phyloP scores from a whole-genome alignment of 1,140 invertebrate species.

The Brachionus paranguensis region DNA sequence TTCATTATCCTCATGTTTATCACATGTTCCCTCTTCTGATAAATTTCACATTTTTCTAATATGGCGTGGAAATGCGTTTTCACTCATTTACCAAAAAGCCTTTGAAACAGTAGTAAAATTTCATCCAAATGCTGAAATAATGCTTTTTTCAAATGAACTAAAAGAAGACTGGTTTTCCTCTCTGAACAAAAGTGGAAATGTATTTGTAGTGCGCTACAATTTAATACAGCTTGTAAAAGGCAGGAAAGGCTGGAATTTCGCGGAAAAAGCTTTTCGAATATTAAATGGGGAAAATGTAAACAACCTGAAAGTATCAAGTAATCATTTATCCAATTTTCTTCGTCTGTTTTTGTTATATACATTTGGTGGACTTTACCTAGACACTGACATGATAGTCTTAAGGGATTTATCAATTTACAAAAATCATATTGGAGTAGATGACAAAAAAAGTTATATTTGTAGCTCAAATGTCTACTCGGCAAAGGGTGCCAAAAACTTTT shows the following conservation, averaged over 20 bases:
- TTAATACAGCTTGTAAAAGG: background rate
- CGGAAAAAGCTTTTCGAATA: background rate
- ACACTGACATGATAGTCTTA: background rate
- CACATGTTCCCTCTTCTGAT: background rate
- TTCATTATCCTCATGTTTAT: background rate
- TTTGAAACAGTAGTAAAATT: background rate
- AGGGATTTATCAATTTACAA: background rate
- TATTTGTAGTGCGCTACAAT: background rate
- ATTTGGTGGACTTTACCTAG: background rate
- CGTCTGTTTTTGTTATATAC: background rate
- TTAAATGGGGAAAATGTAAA: background rate
- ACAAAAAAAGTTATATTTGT: background rate
- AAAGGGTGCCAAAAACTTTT: background rate
- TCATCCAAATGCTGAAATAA: background rate
- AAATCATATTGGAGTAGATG: background rate
- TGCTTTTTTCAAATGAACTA: slow-evolving; percentile 4
- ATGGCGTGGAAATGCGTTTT: background rate
- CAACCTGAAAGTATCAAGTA: background rate
- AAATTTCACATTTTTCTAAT: background rate
- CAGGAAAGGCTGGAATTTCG: background rate
- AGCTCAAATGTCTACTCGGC: background rate
- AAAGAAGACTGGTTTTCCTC: background rate
- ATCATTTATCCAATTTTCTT: background rate
- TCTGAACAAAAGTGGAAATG: background rate
- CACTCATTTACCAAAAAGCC: background rate